These are phyloP conservation scores for Muscicapa adusta DNA, from an alignment of 2,113 vertebrate genomes.

Conservation along the genomic window DNA sequence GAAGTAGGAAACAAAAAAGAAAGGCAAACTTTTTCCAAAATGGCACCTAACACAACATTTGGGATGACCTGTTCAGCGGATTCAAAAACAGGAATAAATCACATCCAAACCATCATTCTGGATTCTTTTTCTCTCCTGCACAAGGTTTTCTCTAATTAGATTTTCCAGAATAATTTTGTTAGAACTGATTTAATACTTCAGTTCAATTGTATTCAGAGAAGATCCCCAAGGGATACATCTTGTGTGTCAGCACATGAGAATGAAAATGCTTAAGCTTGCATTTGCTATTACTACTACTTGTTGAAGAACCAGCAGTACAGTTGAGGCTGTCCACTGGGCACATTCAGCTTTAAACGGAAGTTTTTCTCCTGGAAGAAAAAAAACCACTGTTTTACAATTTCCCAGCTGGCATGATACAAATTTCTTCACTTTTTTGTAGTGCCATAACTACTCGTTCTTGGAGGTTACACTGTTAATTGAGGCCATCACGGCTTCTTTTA, in stretches of 20 bases:
- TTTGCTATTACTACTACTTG: not conserved
- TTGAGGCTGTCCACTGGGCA: not conserved
- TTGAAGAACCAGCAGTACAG: not conserved
- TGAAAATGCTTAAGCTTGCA: not conserved
- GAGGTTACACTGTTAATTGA: slow-evolving; percentile 41
- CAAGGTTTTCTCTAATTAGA: not conserved
- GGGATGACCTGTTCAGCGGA: not conserved
- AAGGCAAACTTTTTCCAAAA: not conserved
- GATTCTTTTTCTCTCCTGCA: not conserved
- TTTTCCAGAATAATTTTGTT: slow-evolving; percentile 13
- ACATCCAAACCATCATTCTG: not conserved
- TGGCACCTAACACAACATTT: not conserved
- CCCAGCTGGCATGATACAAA: not conserved
- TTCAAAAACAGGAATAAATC: not conserved
- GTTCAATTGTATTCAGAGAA: not conserved
- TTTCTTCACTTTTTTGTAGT: not conserved
- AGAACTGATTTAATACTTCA: not conserved
- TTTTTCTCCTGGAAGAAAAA: not conserved
- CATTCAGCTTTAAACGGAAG: not conserved
- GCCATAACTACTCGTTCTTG: not conserved
- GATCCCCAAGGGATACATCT: not conserved
- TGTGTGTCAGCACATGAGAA: not conserved
- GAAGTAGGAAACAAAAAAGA: not conserved
- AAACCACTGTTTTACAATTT: not conserved
- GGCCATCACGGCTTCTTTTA: not conserved